Percentiles rank a stretch among this genome's conserved stretches.
Conservation (phyloP, 2,113 vertebrate genomes). For the Morone saxatilis region DNA sequence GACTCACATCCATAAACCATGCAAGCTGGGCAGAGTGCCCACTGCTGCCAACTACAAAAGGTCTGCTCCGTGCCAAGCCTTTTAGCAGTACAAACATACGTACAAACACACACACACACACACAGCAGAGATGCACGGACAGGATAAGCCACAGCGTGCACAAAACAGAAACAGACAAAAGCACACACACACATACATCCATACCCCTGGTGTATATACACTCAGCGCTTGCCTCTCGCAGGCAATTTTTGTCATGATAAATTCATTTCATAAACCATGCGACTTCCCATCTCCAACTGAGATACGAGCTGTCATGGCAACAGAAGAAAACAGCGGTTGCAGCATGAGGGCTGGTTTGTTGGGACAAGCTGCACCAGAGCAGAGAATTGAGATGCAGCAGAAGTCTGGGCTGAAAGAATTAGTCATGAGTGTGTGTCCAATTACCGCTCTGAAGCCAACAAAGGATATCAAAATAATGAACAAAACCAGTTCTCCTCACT, state of each 20-base stretch:
- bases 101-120: constrained; percentile 26
- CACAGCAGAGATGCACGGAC: not conserved
- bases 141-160: constrained; percentile 33
- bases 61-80: constrained; percentile 65
- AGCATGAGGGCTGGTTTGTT: constrained; percentile 50
- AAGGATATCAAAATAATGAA: constrained; percentile 60
- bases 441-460: constrained; percentile 56
- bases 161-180: constrained; percentile 6
- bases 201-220: not conserved
- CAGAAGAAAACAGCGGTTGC: constrained; percentile 63
- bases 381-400: constrained; percentile 62
- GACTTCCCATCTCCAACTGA: constrained; percentile 37
- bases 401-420: constrained; percentile 56
- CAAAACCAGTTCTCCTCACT: constrained; percentile 19
- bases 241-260: constrained; percentile 59
- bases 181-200: not conserved
- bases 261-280: constrained; percentile 53
- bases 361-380: constrained; percentile 58
- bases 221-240: not conserved
- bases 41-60: constrained; percentile 68
- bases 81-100: constrained; percentile 52
- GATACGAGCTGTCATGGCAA: constrained; percentile 71
- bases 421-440: constrained; percentile 64
- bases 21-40: constrained; percentile 61
- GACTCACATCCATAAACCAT: constrained; percentile 66